These are phyloP conservation scores for Darevskia nairensis DNA, from an alignment of 2,797 vertebrate genomes.

Conservation along the genomic window DNA sequence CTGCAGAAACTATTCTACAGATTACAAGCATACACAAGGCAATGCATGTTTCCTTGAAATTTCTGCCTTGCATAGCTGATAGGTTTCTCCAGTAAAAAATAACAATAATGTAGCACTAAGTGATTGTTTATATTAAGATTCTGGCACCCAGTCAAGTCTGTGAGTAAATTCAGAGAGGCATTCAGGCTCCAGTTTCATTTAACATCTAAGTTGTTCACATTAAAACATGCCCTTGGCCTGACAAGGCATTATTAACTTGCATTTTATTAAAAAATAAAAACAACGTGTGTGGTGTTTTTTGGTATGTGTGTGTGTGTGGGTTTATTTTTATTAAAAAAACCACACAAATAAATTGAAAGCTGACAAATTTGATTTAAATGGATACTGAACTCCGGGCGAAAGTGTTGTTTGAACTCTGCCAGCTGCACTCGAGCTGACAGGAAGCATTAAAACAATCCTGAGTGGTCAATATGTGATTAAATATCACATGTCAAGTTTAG, in stretches of 20 bases:
- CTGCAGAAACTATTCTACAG: background rate
- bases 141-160: conserved; percentile 55
- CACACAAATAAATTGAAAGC: conserved; percentile 67
- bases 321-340: conserved; percentile 22
- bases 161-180: conserved; percentile 57
- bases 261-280: conserved; percentile 73
- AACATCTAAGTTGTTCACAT: conserved; percentile 67
- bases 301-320: background rate
- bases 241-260: conserved; percentile 73
- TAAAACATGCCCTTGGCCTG: conserved; percentile 68
- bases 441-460: conserved; percentile 69
- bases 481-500: conserved; percentile 71
- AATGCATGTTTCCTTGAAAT: background rate
- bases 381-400: conserved; percentile 74
- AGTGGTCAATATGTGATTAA: conserved; percentile 74
- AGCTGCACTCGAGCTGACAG: conserved; percentile 71
- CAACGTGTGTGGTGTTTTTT: background rate
- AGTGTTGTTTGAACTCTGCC: conserved; percentile 73
- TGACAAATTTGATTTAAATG: conserved; percentile 76
- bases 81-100: conserved; percentile 50
- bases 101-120: conserved; percentile 45
- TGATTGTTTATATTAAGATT: conserved; percentile 8
- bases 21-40: fast-evolving
- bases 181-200: conserved; percentile 64
- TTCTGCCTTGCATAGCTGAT: background rate